These are phyloP conservation scores for Eulemur macaco DNA, from an alignment of 2,113 vertebrate genomes.

Conservation along the genomic window DNA sequence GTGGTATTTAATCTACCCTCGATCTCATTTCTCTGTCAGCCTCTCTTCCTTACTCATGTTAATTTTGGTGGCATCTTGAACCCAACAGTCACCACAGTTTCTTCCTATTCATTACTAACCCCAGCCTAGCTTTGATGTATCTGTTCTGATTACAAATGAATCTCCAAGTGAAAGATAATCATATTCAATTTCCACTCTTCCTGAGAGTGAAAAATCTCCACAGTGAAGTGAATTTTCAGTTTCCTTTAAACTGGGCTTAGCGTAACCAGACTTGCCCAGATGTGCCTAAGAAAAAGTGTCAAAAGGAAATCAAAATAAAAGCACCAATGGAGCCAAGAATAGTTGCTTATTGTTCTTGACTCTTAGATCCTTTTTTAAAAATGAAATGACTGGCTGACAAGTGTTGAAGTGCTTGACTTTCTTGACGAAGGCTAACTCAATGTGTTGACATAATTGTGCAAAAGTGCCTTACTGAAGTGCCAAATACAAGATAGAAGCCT, in stretches of 20 bases:
- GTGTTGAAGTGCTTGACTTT: slow-evolving; percentile 49
- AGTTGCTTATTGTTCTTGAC: background rate
- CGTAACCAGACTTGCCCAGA: slow-evolving; percentile 8
- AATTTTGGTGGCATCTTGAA: slow-evolving; percentile 44
- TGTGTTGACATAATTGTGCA: slow-evolving; percentile 48
- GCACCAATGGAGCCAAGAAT: slow-evolving; percentile 18
- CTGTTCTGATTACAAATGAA: slow-evolving; percentile 60
- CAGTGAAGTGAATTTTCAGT: slow-evolving; percentile 40
- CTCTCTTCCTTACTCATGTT: slow-evolving; percentile 36
- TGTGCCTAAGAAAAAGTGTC: slow-evolving; percentile 20
- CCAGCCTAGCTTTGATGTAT: slow-evolving; percentile 27
- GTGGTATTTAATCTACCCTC: background rate
- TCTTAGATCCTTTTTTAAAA: background rate
- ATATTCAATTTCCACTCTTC: slow-evolving; percentile 21
- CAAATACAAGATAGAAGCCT: background rate
- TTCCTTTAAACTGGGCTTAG: slow-evolving; percentile 30
- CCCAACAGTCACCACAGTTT: slow-evolving; percentile 47
- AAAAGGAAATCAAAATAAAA: slow-evolving; percentile 48
- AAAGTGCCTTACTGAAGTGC: slow-evolving; percentile 27
- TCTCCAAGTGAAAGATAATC: slow-evolving; percentile 54
- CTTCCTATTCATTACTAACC: slow-evolving; percentile 20
- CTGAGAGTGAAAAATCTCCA: background rate
- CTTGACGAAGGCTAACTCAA: slow-evolving; percentile 50
- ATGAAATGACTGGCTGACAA: slow-evolving; percentile 46
- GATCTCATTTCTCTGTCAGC: slow-evolving; percentile 41